These are phyloP conservation scores for Trematomus bernacchii DNA, from an alignment of 2,797 vertebrate species.

Conservation along the genomic window DNA sequence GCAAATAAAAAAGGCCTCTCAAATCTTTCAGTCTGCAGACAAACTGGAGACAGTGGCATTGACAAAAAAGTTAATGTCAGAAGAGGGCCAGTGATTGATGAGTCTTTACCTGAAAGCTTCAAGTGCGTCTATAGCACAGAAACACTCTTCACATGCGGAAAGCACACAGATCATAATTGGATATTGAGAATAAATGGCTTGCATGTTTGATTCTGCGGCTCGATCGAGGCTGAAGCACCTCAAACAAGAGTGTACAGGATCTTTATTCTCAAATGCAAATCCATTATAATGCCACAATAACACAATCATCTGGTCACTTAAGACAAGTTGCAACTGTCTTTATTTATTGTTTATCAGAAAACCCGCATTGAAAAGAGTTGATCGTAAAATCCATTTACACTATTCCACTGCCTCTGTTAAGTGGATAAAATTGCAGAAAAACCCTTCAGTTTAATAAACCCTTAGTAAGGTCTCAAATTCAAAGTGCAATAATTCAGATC, in stretches of 20 bases:
- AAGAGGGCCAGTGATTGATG: conserved; percentile 84
- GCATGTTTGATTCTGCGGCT: conserved; percentile 35
- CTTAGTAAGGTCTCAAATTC: conserved; percentile 66
- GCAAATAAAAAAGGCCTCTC: conserved; percentile 87
- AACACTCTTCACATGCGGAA: conserved; percentile 47
- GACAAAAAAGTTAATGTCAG: conserved; percentile 88
- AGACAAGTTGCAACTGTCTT: conserved; percentile 22
- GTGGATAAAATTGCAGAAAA: conserved; percentile 64
- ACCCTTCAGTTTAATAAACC: conserved; percentile 74
- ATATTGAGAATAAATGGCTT: conserved; percentile 44
- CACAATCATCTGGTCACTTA: conserved; percentile 23
- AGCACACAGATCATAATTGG: conserved; percentile 39
- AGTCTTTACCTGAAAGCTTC: conserved; percentile 78
- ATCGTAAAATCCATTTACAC: conserved; percentile 51
- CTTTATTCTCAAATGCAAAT: conserved; percentile 27
- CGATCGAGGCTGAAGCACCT: conserved; percentile 8
- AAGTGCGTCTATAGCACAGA: conserved; percentile 59
- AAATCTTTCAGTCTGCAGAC: conserved; percentile 87
- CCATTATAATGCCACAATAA: conserved; percentile 21
- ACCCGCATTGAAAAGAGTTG: conserved; percentile 43
- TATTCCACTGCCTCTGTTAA: conserved; percentile 43
- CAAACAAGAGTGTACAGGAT: conserved; percentile 10
- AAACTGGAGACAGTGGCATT: conserved; percentile 88
- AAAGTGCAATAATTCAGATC: conserved; percentile 66
- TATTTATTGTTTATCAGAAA: conserved; percentile 44